Conservation (phyloP, 2,113 vertebrate genomes). For the Bubo scandiacus region DNA sequence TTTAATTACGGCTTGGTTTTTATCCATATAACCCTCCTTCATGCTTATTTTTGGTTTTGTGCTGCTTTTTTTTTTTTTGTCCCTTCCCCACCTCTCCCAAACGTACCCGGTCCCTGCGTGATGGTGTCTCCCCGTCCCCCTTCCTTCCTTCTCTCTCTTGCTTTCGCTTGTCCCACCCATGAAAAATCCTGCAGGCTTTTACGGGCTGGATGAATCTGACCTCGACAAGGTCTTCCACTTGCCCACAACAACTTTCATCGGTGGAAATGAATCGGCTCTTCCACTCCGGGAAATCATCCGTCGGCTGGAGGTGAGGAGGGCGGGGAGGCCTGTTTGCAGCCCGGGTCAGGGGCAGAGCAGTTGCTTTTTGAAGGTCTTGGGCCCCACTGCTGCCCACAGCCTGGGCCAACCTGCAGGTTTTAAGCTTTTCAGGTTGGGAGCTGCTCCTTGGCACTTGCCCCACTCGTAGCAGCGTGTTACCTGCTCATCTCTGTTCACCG, state of each 20-base stretch:
- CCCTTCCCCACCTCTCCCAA: conserved; percentile 1
- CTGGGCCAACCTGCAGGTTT: no score
- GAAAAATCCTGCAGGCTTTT: conserved; percentile 80
- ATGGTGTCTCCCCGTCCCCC: neutral
- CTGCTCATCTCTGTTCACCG: neutral
- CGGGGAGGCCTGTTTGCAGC: neutral
- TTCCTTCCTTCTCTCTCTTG: conserved; percentile 19
- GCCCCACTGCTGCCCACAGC: neutral
- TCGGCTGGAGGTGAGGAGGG: conserved; percentile 84
- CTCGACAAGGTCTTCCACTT: conserved; percentile 92
- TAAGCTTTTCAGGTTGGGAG: neutral
- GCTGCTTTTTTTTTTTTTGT: conserved; percentile 5
- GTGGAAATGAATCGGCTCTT: conserved; percentile 84
- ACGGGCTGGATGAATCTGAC: conserved; percentile 87
- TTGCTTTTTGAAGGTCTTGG: neutral
- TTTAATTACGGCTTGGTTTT: conserved; percentile 40
- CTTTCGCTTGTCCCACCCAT: conserved; percentile 32
- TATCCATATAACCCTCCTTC: conserved; percentile 33
- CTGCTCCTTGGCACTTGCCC: neutral
- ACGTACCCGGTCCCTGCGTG: neutral
- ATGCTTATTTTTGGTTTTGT: conserved; percentile 32
- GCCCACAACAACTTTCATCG: conserved; percentile 94
- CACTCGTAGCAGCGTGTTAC: neutral
- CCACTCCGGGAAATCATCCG: conserved; percentile 90
- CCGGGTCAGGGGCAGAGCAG: fast-evolving